These are phyloP conservation scores for Alexandromys fortis DNA, from an alignment of 2,113 vertebrate species.

Conservation along the genomic window DNA sequence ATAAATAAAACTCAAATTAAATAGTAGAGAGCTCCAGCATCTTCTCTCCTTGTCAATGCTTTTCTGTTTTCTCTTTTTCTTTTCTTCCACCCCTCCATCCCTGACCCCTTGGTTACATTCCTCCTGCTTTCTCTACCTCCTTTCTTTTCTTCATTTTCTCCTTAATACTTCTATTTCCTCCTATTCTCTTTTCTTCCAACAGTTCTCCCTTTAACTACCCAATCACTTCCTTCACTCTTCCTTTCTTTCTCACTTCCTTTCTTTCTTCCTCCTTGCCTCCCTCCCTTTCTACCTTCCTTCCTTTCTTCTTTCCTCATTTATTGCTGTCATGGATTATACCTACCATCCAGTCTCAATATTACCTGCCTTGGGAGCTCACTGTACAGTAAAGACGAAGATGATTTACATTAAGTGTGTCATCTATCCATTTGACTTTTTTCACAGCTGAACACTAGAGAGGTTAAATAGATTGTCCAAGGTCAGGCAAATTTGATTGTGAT, in stretches of 20 bases:
- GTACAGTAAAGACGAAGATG: neutral
- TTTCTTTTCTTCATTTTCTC: neutral
- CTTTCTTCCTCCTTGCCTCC: neutral
- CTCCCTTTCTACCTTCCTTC: too few species aligned
- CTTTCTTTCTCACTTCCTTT: too few species aligned
- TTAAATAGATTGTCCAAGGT: neutral
- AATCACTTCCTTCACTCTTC: neutral
- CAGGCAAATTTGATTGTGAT: neutral
- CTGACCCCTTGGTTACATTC: neutral
- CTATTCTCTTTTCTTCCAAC: neutral
- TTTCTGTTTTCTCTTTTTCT: neutral
- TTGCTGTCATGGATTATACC: neutral
- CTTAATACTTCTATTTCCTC: too few species aligned
- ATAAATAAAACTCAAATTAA: too few species aligned
- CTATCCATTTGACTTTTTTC: neutral
- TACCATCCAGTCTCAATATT: neutral
- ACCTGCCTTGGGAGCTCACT: neutral
- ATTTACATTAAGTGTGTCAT: neutral
- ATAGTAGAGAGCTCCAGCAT: neutral
- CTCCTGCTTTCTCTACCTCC: neutral
- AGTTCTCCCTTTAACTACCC: neutral
- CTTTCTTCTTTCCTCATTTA: rapidly evolving
- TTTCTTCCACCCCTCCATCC: neutral
- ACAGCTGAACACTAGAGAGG: neutral
- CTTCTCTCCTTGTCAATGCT: neutral